Base-by-base conservation (phyloP, 2,797 vertebrate species). In the Okamejei kenojei region DNA sequence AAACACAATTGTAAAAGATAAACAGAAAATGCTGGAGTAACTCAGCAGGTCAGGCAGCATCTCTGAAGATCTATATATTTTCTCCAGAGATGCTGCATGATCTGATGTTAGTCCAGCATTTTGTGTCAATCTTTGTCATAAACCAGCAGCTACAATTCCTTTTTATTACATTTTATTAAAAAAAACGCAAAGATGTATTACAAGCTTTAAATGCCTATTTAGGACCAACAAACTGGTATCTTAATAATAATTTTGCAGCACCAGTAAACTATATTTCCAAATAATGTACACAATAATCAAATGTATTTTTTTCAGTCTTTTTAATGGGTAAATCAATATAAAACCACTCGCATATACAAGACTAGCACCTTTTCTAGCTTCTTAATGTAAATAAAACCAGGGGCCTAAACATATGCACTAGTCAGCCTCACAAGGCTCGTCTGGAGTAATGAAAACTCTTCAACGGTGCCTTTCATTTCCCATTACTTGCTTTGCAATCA, bases 311-410 rank as follows among this genome's bases (percentile, higher is more conserved):
- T 68, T 68, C 9, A 68, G 26, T 84, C 45, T 84, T 84, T 84
- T 63, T 54, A 84, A n/a, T n/a, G 26, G 61, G 29, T 84, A 5
- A 23, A n/a, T 63, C 23, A 71, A 45, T 71, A 90, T 38, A 38
- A 71, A 77, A 32, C 17, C 15, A 73, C 23, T 23, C 21, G 32
- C n/a, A 35, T 23, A 4, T 35, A 10, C 21, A 9, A 45, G 68
- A 58, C 21, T 76, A 54, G 1, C 23, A 74, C 7, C 38, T 92
- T 45, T 13, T 58, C 38, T 10, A 74, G 35, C 21, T 76, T 90
- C 68, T 92, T 54, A 74, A 26, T 74, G 90, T 54, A 92, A 91
- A 54, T 92, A 74, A 13, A 92, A 76, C 71, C 90, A 92, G 23
- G 21, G 90, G 71, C 90, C 90, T 76, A 92, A 71, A 23, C 23